Conservation (phyloP, 2,797 vertebrate genomes). For the Crenichthys baileyi region DNA sequence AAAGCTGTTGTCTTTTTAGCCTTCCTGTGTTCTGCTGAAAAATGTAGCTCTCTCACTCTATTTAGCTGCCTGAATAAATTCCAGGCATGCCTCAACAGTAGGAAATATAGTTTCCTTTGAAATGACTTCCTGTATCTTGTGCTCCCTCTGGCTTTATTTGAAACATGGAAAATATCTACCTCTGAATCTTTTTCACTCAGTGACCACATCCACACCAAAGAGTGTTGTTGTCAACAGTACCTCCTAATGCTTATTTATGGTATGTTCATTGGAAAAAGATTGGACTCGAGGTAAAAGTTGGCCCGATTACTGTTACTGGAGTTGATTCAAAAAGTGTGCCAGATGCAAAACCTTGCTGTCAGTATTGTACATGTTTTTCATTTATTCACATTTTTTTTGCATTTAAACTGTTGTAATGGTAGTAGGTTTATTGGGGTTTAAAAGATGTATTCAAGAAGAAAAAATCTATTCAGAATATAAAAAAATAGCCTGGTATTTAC, state of each 20-base stretch:
- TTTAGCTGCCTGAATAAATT: background rate
- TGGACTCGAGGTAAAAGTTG: no score
- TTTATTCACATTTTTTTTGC: background rate
- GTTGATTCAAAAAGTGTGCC: background rate
- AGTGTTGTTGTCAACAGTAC: background rate
- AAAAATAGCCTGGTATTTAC: background rate
- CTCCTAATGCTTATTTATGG: background rate
- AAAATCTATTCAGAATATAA: background rate
- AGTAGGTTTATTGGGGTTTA: constrained; percentile 12
- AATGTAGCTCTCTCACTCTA: background rate
- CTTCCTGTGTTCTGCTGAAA: background rate
- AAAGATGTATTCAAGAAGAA: background rate
- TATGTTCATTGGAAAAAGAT: no score
- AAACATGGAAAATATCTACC: background rate
- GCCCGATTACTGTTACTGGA: background rate
- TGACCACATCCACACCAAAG: background rate
- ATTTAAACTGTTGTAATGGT: constrained; percentile 2
- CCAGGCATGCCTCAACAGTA: background rate
- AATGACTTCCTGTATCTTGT: background rate
- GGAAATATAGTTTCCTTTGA: background rate
- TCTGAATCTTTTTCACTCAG: background rate
- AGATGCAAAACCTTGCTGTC: background rate
- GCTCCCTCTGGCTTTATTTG: background rate
- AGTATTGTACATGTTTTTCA: constrained; percentile 10
- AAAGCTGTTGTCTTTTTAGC: background rate